Evolutionary conservation across 2,888 invertebrate genomes (phyloP), one percentile per base, ranked within the genome.

Genomic region (Brenthis ino): DNA sequence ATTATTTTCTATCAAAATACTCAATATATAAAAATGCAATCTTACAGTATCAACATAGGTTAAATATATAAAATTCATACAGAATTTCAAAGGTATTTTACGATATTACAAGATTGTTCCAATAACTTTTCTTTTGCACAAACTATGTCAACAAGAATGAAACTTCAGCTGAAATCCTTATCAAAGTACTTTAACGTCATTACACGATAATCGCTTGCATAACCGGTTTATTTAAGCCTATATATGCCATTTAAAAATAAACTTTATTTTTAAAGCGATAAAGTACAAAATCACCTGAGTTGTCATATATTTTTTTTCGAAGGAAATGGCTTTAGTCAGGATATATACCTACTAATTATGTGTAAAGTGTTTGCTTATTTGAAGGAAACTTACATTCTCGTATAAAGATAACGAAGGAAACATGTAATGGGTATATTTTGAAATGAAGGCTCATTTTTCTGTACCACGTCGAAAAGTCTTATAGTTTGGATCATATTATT

Each of bases 151-250:
- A 28, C 69, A 65, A 71, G 55, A 51, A 56, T 58, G 58, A 65
- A 69, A 67, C 65, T 71, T 65, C 67, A 66, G 66, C 69, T 75
- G 71, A 68, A 71, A 61, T 67, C 68, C 74, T 70, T 75, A 75
- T 74, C 74, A 61, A 61, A 66, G 73, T 71, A 70, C 72, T 69
- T 66, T 53, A 68, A 61, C 67, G 72, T 66, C 66, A 66, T 71
- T 69, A 64, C 67, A 66, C 72, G 70, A 74, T 73, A 68, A 75
- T 71, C 68, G 55, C 69, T 60, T 70, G 64, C 56, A 72, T 50
- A 73, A 75, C 72, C 67, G 56, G 73, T 74, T 73, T 65, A 65
- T 71, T 58, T 51, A 51, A 16, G n/a, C 54, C 33, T 24, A 68
- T 8, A 6, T 16, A 20, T 43, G 16, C 3, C 50, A 63, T 37